phyloP scores from a whole-genome alignment of 1,140 invertebrate species.

The Orussus abietinus region DNA sequence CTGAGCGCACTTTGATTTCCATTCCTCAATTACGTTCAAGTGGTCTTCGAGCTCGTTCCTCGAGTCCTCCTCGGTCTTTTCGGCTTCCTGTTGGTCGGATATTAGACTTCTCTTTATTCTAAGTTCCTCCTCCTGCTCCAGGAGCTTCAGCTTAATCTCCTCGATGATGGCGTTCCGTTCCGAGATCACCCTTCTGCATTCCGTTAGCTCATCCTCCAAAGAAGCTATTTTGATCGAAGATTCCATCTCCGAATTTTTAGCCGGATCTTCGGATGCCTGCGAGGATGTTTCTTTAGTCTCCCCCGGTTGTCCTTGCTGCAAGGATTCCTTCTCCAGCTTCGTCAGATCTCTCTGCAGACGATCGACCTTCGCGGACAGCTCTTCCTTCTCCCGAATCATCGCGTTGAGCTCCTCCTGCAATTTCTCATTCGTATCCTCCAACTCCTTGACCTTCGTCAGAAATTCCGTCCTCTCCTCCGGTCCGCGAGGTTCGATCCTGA shows the following conservation, averaged over 20 bases:
- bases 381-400: conserved; percentile 46
- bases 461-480: conserved; percentile 15
- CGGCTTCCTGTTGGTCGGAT: conserved; percentile 15
- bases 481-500: conserved; percentile 5
- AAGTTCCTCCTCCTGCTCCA: conserved; percentile 34
- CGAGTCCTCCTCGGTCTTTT: conserved; percentile 24
- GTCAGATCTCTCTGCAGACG: conserved; percentile 22
- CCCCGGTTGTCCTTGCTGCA: no score
- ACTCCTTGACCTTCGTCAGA: conserved; percentile 14
- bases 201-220: conserved; percentile 52
- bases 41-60: conserved; percentile 35
- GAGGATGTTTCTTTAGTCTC: no score
- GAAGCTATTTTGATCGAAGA: conserved; percentile 11
- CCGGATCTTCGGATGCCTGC: no score
- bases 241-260: conserved; percentile 37
- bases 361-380: conserved; percentile 27
- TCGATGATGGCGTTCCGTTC: conserved; percentile 48
- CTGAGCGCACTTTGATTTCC: conserved; percentile 40
- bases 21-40: conserved; percentile 35
- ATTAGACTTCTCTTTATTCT: conserved; percentile 25
- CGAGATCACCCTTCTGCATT: conserved; percentile 46
- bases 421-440: conserved; percentile 19
- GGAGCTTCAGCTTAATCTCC: conserved; percentile 36
- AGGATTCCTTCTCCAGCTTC: conserved; percentile 30
- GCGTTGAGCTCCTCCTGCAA: conserved; percentile 19